Percentiles rank a stretch among this genome's conserved stretches.
Conservation (phyloP, 2,113 vertebrate species). For the Coturnix japonica region DNA sequence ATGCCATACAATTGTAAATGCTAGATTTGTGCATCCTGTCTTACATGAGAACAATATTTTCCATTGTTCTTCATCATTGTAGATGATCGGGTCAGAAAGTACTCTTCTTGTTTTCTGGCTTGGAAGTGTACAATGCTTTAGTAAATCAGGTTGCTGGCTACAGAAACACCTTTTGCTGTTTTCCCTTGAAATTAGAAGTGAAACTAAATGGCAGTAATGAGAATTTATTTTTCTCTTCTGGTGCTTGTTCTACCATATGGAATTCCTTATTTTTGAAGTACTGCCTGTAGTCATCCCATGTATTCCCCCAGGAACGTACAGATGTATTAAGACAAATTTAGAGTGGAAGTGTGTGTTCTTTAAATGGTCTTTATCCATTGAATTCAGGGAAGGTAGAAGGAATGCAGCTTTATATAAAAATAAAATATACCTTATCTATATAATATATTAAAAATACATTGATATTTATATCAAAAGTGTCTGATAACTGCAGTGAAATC, state of each 20-base stretch:
- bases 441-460: too few relatives aligned
- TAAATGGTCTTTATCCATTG: not conserved
- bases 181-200: not conserved
- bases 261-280: not conserved
- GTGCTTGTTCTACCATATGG: not conserved
- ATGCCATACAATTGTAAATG: not conserved
- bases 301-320: not conserved
- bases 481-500: not conserved
- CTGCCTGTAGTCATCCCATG: constrained; percentile 6
- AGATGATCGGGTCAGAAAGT: not conserved
- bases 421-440: not conserved
- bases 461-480: not conserved
- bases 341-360: not conserved
- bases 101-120: not conserved
- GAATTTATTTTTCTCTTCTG: not conserved
- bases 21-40: not conserved
- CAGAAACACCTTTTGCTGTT: not conserved
- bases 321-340: not conserved
- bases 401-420: not conserved
- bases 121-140: not conserved
- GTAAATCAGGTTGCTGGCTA: not conserved
- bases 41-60: not conserved
- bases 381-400: not conserved
- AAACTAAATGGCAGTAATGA: not conserved
- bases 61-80: not conserved